Percentiles rank a stretch among this genome's conserved stretches.
These are phyloP conservation scores for Bothrops alternatus DNA, from an alignment of 2,797 vertebrate genomes.

Conservation along the genomic window DNA sequence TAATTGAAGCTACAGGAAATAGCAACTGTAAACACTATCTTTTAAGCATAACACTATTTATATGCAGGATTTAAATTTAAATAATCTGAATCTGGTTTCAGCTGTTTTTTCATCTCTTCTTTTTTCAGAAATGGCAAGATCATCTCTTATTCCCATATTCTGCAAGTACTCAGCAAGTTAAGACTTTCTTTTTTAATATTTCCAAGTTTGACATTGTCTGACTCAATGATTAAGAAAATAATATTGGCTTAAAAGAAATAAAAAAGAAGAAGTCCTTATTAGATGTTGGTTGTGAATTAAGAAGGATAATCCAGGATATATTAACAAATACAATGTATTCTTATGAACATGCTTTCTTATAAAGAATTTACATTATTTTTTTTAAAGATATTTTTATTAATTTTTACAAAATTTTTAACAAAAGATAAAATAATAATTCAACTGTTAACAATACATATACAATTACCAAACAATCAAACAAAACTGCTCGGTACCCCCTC, in stretches of 20 bases:
- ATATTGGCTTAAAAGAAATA: not conserved
- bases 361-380: not conserved
- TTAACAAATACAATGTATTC: not conserved
- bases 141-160: not conserved
- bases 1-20: not conserved
- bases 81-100: not conserved
- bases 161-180: not conserved
- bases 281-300: not conserved
- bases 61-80: not conserved
- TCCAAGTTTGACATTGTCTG: not conserved
- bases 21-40: not conserved
- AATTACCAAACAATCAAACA: too few species aligned
- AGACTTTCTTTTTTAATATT: not conserved
- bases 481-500: too few species aligned
- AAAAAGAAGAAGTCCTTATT: not conserved
- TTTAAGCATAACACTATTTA: not conserved
- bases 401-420: too few species aligned
- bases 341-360: not conserved
- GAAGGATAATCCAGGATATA: not conserved
- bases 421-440: too few species aligned
- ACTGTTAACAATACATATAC: too few species aligned
- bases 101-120: not conserved
- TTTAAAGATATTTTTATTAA: too few species aligned
- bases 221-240: not conserved
- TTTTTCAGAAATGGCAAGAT: not conserved